Evolutionary conservation across 2,888 invertebrate species (phyloP).

Genomic region (Acleris cristana): DNA sequence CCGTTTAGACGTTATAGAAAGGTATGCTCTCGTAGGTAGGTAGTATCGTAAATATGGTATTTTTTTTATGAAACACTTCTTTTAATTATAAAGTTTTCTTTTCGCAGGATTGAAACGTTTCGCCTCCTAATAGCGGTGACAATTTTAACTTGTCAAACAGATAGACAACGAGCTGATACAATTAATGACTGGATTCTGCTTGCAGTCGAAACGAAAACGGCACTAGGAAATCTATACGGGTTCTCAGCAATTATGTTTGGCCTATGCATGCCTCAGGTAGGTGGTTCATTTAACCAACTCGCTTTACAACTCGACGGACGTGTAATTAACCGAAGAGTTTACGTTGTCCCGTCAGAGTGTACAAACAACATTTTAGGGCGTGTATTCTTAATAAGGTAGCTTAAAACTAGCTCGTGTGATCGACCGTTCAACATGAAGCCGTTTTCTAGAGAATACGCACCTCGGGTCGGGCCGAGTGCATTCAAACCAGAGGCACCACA

Average conservation of each 20-base stretch:
- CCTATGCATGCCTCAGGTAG: constrained; percentile 92
- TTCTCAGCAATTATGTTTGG: constrained; percentile 97
- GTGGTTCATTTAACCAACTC: no score
- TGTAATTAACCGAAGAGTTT: no score
- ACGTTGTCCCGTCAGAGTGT: no score
- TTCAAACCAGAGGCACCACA: no score
- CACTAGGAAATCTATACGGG: constrained; percentile 95
- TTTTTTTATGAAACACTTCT: not conserved
- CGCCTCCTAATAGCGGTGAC: constrained; percentile 94
- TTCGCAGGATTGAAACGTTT: constrained; percentile 90
- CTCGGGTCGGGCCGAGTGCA: no score
- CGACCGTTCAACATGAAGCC: no score
- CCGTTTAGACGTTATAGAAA: constrained; percentile 93
- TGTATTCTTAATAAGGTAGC: no score
- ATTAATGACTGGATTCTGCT: constrained; percentile 97
- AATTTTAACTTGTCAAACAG: constrained; percentile 93
- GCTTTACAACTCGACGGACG: no score
- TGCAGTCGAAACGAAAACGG: constrained; percentile 95
- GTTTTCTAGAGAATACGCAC: no score
- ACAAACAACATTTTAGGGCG: no score
- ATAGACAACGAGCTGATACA: constrained; percentile 91
- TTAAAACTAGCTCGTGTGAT: no score
- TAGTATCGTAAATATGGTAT: no score
- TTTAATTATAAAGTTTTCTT: not conserved
- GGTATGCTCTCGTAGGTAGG: constrained; percentile 72